Base-by-base conservation (phyloP, 1,140 invertebrate genomes). In the Meloidogyne chitwoodi region DNA sequence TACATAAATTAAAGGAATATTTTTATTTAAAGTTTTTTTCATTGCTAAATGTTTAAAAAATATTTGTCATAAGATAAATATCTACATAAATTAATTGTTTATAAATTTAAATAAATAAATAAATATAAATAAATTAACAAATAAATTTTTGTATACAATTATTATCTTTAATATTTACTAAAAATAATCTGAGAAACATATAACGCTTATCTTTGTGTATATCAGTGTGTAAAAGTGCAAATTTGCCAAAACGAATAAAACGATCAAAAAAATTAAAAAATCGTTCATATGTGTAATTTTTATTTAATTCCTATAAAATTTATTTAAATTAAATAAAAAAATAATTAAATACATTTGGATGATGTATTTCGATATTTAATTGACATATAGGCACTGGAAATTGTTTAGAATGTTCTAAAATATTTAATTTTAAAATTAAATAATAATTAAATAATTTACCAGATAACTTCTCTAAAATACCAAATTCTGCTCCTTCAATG, bases 401-500 rank as follows among this genome's bases (percentile, higher is more conserved):
- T 19, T 65, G 19, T 14, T 73, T 61, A 27, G 24, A 63, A 64
- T 61, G 12, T 31, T 56, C 71, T 73, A 27, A 63, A 73, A 27
- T 29, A 27, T 6, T 56, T 56, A 44, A 16, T 16, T 34, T 34
- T 34, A 34, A 34, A 34, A 4, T 41, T 14, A 41, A 41, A 12
- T 14, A 10, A 41, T 56, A 72, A 73, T 19, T 56, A 72, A 27
- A 26, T 62, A 24, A 73, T 10, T 73, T 73, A 73, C 71, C 29
- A 31, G 29, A 24, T 14, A 73, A 27, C 38, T 64, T 27, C 34
- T 73, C 71, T 16, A 73, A 26, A 26, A 73, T 73, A 31, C 48
- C 48, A 63, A 73, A 73, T 34, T 73, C 71, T 14, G 71, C 71
- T 6, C 71, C 71, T 64, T 73, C 71, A 56, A 73, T 31, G 56